Evolutionary conservation across 2,797 vertebrate species (phyloP).

Genomic region (Falco biarmicus): DNA sequence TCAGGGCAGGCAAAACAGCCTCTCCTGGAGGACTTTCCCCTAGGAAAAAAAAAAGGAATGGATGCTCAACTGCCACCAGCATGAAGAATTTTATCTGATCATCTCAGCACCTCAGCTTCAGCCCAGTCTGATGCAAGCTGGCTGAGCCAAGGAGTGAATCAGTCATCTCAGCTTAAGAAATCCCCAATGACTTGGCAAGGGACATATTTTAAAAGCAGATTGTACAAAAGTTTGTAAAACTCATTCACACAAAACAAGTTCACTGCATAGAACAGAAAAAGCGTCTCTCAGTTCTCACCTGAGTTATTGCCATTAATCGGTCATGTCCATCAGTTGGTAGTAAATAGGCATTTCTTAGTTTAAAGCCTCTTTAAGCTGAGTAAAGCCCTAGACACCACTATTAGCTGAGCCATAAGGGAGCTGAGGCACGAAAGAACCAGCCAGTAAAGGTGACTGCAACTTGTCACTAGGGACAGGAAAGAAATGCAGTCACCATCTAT

Average conservation of each 20-base stretch:
- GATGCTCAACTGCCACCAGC: background rate
- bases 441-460: background rate
- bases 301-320: conserved; percentile 19
- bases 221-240: background rate
- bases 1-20: background rate
- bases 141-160: conserved; percentile 4
- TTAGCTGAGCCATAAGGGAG: background rate
- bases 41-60: background rate
- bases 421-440: background rate
- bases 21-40: background rate
- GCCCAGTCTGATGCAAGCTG: background rate
- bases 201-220: background rate
- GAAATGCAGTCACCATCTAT: background rate
- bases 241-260: background rate
- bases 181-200: background rate
- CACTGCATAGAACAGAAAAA: background rate
- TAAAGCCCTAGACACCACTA: background rate
- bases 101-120: conserved; percentile 13
- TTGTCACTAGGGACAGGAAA: background rate
- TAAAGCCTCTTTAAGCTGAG: conserved; percentile 29
- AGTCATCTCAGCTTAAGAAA: conserved; percentile 40
- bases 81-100: conserved; percentile 55
- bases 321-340: background rate
- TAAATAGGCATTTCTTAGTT: conserved; percentile 7
- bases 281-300: background rate